A percentile compares a stretch with the other conserved stretches of the same genome.
Evolutionary conservation across 2,797 vertebrate species (phyloP).

Genomic region (Myioborus melanocephalus): DNA sequence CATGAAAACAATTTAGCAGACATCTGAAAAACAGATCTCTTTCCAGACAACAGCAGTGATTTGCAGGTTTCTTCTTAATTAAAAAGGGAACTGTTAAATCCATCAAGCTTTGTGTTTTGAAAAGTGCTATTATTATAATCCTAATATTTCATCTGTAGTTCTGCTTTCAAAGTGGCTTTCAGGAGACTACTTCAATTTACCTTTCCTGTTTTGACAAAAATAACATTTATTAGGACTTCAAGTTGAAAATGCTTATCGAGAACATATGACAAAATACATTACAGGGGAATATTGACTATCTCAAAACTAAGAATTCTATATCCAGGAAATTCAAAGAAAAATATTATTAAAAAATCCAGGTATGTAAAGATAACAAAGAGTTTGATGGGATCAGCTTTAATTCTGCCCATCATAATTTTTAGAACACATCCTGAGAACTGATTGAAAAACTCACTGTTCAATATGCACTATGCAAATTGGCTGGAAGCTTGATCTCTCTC

Average conservation of each 20-base stretch:
- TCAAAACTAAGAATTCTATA: not conserved
- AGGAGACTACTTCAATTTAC: not conserved
- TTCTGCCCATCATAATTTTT: not conserved
- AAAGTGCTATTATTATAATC: not conserved
- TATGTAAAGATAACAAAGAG: not conserved
- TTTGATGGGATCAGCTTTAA: not conserved
- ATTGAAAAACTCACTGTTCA: not conserved
- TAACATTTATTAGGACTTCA: not conserved
- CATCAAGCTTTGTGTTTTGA: slow-evolving; percentile 2
- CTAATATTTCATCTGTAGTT: not conserved
- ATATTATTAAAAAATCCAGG: not conserved
- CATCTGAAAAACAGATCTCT: slow-evolving; percentile 37
- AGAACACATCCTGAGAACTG: not conserved
- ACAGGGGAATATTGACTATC: not conserved
- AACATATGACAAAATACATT: not conserved
- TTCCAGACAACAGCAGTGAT: slow-evolving; percentile 2
- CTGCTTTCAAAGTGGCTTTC: not conserved
- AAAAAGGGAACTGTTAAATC: slow-evolving; percentile 9
- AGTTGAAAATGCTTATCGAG: not conserved
- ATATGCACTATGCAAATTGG: not conserved
- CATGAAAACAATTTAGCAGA: slow-evolving; percentile 3
- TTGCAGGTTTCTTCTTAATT: slow-evolving; percentile 41
- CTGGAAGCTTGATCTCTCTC: not conserved
- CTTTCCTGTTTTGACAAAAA: not conserved
- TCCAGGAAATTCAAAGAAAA: not conserved